Percentiles rank a stretch among this genome's conserved stretches.
Conservation (phyloP, 2,888 invertebrate genomes). For the Machimus rusticus region DNA sequence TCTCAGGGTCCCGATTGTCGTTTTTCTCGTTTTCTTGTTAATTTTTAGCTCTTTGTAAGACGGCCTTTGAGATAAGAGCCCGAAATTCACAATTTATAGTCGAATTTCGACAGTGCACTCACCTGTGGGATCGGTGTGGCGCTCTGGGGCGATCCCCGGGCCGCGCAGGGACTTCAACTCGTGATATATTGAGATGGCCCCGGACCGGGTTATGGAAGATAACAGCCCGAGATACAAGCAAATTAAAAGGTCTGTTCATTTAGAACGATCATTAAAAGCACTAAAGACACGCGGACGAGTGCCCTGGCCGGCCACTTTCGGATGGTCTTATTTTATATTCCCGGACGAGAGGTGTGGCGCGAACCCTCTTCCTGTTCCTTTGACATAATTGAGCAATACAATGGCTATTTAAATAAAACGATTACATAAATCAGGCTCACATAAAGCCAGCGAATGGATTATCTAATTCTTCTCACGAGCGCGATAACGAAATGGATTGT, state of each 20-base stretch:
- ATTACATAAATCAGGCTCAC: conserved; percentile 58
- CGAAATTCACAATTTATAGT: conserved; percentile 45
- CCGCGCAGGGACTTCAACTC: not conserved
- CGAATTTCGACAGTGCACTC: conserved; percentile 10
- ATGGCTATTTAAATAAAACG: conserved; percentile 59
- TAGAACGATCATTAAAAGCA: conserved; percentile 51
- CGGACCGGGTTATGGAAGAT: conserved; percentile 48
- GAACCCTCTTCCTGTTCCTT: conserved; percentile 52
- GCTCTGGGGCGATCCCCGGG: not conserved
- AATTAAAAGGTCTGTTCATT: conserved; percentile 54
- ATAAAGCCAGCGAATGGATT: conserved; percentile 35
- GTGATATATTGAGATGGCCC: conserved; percentile 47
- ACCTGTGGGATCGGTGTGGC: conserved; percentile 23
- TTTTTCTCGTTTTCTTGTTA: conserved; percentile 8
- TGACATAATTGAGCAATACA: conserved; percentile 62
- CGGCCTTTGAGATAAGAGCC: conserved; percentile 47
- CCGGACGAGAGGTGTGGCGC: conserved; percentile 19
- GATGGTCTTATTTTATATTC: not conserved
- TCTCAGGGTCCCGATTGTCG: not conserved
- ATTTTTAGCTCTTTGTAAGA: conserved; percentile 36
- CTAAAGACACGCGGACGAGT: conserved; percentile 21
- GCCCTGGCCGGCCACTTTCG: not conserved
- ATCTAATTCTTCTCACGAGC: not conserved
- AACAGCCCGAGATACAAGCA: conserved; percentile 52
- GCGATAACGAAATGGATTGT: not conserved